These are phyloP conservation scores for Drosophila tani DNA, from an alignment of 1,140 invertebrate species.

Conservation along the genomic window DNA sequence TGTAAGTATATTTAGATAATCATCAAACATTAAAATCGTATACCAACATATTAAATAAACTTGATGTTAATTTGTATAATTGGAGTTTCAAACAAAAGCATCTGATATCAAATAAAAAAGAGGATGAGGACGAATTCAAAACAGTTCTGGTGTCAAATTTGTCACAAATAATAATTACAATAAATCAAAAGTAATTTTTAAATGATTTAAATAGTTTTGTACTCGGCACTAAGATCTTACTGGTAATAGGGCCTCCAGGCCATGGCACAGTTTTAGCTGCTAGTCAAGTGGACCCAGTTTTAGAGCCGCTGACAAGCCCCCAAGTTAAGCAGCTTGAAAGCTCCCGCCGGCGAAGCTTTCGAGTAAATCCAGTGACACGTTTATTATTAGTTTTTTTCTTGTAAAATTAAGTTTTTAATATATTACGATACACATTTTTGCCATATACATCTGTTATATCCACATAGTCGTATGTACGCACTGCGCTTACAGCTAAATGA, in stretches of 20 bases:
- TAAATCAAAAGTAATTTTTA: neutral
- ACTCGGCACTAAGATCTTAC: neutral
- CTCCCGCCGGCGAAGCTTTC: constrained; percentile 14
- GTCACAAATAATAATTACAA: neutral
- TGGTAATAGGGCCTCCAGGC: neutral
- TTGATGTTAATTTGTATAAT: too few relatives aligned
- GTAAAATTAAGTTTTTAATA: constrained; percentile 81
- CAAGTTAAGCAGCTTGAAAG: constrained; percentile 10
- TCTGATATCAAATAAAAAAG: too few relatives aligned
- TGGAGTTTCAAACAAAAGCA: too few relatives aligned
- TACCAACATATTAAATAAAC: too few relatives aligned
- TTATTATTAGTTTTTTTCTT: neutral
- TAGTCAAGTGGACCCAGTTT: constrained; percentile 21
- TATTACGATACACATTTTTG: constrained; percentile 81
- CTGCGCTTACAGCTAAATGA: constrained; percentile 74
- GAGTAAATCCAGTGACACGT: neutral
- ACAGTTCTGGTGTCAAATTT: too few relatives aligned
- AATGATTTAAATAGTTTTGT: too few relatives aligned
- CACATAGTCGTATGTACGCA: constrained; percentile 54
- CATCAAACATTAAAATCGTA: too few relatives aligned
- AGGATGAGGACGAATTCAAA: too few relatives aligned
- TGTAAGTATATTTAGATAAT: too few relatives aligned
- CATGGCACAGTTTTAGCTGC: constrained; percentile 1
- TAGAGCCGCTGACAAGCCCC: constrained; percentile 31
- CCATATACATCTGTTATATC: constrained; percentile 62